Base-by-base conservation (phyloP, 2,888 invertebrate genomes). In the Choristoneura rosaceana region DNA sequence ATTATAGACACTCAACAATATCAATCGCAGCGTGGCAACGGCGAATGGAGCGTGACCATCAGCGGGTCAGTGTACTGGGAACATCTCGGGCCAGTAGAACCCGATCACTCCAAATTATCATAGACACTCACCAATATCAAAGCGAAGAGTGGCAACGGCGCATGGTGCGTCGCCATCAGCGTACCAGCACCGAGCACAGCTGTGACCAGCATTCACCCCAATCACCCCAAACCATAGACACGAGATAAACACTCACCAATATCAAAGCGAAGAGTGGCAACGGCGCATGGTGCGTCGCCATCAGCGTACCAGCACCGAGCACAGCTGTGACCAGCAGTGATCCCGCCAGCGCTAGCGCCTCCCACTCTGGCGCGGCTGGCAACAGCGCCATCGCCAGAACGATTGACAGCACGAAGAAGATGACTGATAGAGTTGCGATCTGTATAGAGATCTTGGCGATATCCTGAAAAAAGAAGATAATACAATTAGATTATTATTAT, bases 261-360 rank as follows among this genome's bases (percentile, higher is more conserved):
- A 98, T 95, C 2, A 97, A 93, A 43, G 97, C 96, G 84, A 97
- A 98, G 52, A 98, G 94, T 0, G 97, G 96, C 78, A 97, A 82
- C 12, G 95, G 95, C 33, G 95, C 95, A 79, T 95, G 95, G 70
- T 95, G 91, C 4, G 95, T 95, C 0, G 95, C 95, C 80, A 96
- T 91, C 63, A 96, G 88, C n/a, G 95, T 95, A 8, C 96, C 95
- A 2, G 94, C 92, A 0, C 96, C 95, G 0, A 96, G 91, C 60
- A 94, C 90, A 43, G 91, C 83, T 3, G 96, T 95, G 69, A 96
- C 95, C 73, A 95, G 84, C 58, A 96, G 83, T 0, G 96, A 96
- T 14, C 96, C 95, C 3, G 95, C 87, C 58, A 96, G 81, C 0
- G 96, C 95, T 78, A 95, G 92, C 8, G 95, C 92, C 78, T 95